Evolutionary conservation across 2,113 vertebrate species (phyloP).

Genomic region (Alethe castanea): DNA sequence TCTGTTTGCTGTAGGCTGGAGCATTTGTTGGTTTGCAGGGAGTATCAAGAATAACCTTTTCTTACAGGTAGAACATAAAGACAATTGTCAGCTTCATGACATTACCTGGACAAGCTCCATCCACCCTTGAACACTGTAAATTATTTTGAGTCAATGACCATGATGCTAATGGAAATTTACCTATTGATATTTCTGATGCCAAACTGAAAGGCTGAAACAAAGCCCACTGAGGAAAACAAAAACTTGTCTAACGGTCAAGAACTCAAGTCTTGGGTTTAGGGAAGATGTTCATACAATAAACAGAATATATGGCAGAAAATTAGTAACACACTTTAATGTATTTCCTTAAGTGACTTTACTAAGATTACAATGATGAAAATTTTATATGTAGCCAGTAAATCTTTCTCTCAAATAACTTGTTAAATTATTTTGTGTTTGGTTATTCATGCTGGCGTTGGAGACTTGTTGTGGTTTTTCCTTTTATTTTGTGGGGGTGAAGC

Average conservation of each 20-base stretch:
- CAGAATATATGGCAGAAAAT: background rate
- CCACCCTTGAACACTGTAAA: background rate
- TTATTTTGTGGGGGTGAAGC: fast-evolving
- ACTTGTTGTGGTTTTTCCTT: background rate
- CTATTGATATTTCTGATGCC: background rate
- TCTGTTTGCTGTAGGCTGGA: background rate
- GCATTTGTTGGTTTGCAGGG: background rate
- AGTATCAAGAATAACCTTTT: background rate
- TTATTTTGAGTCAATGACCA: background rate
- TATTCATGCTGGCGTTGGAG: background rate
- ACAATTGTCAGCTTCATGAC: background rate
- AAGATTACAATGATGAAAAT: background rate
- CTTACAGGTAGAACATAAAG: background rate
- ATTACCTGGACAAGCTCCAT: background rate
- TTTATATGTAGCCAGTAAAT: background rate
- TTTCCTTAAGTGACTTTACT: background rate
- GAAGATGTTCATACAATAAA: background rate
- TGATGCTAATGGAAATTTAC: background rate
- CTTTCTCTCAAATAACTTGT: background rate
- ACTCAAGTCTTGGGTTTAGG: background rate
- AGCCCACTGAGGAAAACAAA: background rate
- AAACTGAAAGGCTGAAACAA: background rate
- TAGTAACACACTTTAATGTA: background rate
- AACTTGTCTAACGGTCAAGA: background rate
- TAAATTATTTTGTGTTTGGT: background rate